A percentile compares a stretch with the other conserved stretches of the same genome.
These are phyloP conservation scores for Pterocles burchelli DNA, from an alignment of 2,113 vertebrate genomes.

Conservation along the genomic window DNA sequence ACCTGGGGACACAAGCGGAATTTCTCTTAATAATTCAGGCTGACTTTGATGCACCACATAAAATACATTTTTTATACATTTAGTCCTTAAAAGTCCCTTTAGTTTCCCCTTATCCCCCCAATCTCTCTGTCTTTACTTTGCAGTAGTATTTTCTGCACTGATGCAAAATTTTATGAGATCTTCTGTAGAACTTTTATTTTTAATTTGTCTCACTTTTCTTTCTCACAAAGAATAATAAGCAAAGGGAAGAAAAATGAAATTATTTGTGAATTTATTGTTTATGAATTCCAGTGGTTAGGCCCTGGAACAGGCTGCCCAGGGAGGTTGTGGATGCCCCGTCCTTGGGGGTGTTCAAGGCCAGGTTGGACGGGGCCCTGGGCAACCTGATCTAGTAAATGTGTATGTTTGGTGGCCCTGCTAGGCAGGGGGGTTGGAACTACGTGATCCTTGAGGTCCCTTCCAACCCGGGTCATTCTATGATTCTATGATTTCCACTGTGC, in stretches of 20 bases:
- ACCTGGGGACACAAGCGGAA: neutral
- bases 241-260: neutral
- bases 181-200: neutral
- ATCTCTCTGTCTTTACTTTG: neutral
- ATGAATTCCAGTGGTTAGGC: no score
- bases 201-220: neutral
- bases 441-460: no score
- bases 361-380: no score
- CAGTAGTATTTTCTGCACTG: neutral
- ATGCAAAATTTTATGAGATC: neutral
- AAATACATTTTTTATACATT: neutral
- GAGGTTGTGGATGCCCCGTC: no score
- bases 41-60: neutral
- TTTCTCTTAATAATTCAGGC: neutral
- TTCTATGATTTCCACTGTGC: neutral
- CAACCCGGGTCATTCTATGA: no score
- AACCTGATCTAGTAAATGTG: no score
- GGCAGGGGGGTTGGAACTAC: no score
- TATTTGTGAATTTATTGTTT: no score
- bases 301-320: no score
- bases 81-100: neutral
- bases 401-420: no score
- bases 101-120: neutral
- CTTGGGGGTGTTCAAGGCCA: no score
- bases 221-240: neutral